Conservation (phyloP, 2,113 vertebrate species). For the Callopanchax toddi region DNA sequence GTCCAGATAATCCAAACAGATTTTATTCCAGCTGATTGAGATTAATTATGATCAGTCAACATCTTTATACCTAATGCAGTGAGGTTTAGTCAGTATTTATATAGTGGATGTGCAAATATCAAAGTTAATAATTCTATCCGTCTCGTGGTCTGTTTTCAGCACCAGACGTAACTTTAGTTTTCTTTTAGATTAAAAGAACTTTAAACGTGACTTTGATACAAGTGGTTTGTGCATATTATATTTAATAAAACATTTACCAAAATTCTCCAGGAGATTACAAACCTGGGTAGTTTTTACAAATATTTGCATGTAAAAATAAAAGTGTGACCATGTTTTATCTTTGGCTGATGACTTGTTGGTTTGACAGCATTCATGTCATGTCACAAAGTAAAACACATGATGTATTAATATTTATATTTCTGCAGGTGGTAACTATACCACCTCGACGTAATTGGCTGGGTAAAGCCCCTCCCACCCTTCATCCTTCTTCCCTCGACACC, state of each 20-base stretch:
- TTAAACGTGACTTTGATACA: slow-evolving; percentile 50
- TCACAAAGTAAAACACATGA: slow-evolving; percentile 8
- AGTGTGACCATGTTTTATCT: slow-evolving; percentile 7
- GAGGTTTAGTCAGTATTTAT: slow-evolving; percentile 36
- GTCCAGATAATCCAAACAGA: too few relatives aligned
- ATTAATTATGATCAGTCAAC: slow-evolving; percentile 24
- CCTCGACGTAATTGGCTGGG: slow-evolving; percentile 85
- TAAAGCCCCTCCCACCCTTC: slow-evolving; percentile 83
- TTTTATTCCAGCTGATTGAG: neutral
- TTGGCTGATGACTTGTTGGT: slow-evolving; percentile 50
- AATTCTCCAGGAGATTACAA: slow-evolving; percentile 48
- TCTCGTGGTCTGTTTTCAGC: slow-evolving; percentile 35
- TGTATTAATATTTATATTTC: neutral
- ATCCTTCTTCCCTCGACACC: slow-evolving; percentile 85
- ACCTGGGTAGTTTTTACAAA: slow-evolving; percentile 22
- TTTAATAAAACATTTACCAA: slow-evolving; percentile 60
- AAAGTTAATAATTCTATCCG: slow-evolving; percentile 4
- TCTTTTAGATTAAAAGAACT: slow-evolving; percentile 37
- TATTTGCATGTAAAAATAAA: slow-evolving; percentile 1
- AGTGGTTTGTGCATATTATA: slow-evolving; percentile 45
- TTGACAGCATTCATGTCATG: slow-evolving; percentile 18
- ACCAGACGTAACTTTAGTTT: slow-evolving; percentile 43
- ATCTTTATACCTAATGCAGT: slow-evolving; percentile 31
- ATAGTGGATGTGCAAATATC: neutral
- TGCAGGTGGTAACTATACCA: slow-evolving; percentile 64